Percentiles rank a stretch among this genome's conserved stretches.
These are phyloP conservation scores for chimpanzee (Pan troglodytes) DNA, from an alignment of 2,113 vertebrate genomes.

Conservation along the genomic window DNA sequence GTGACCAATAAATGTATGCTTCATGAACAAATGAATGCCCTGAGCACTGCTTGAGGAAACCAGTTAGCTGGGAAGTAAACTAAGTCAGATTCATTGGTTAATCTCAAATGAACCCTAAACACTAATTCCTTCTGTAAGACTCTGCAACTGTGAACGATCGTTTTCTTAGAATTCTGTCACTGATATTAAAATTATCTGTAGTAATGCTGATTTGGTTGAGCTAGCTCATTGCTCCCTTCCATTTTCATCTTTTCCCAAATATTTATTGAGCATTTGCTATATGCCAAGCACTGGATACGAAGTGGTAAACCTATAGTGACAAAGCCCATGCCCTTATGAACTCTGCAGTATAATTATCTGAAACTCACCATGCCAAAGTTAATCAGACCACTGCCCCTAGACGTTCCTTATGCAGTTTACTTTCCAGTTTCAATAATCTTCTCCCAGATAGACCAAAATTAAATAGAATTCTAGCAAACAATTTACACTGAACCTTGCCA, in stretches of 20 bases:
- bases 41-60: background rate
- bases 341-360: background rate
- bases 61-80: background rate
- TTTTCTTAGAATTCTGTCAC: background rate
- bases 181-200: background rate
- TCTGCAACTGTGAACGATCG: background rate
- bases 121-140: background rate
- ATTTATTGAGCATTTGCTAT: background rate
- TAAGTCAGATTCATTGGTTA: background rate
- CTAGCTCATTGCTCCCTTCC: background rate
- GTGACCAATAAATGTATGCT: background rate
- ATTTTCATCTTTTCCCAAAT: background rate
- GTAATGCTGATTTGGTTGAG: background rate
- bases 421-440: background rate
- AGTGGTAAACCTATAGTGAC: background rate
- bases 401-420: background rate
- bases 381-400: background rate
- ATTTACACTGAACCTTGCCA: background rate
- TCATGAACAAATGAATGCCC: background rate
- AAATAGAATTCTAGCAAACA: constrained; percentile 2
- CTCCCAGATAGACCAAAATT: background rate
- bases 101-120: background rate
- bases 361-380: background rate
- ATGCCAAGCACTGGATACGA: background rate
- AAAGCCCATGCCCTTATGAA: background rate